Base-by-base conservation (phyloP, 1,140 invertebrate species). In the Sweltsa coloradensis region DNA sequence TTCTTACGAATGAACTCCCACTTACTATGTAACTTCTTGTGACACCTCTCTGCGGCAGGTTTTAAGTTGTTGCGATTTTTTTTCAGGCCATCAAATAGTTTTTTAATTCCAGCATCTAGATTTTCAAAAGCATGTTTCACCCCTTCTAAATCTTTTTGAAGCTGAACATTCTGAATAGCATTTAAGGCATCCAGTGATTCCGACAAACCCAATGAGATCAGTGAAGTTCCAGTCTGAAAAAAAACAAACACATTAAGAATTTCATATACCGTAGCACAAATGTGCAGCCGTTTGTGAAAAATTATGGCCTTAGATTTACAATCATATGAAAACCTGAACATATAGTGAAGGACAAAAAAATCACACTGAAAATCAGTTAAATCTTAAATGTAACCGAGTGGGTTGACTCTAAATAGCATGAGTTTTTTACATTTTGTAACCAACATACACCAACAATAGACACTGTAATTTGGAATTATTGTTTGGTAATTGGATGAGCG, bases 1-100 rank as follows among this genome's bases (percentile, higher is more conserved):
- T 80, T 79, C 56, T 75, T 79, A n/a, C 69, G 64, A 0, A 81
- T 65, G 26, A 74, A 70, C 14, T 81, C 79, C 79, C 79, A 83
- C 54, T 76, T 75, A 0, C 63, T 63, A 24, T 70, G 66, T 23
- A 81, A 63, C 29, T 75, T 71, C 48, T 79, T 78, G 7, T 75
- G 68, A 47, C 68, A 71, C 50, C 59, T 69, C 29, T 81, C 77
- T 21, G 79, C 58, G 26, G 75, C 70, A 22, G 70, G 70, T 6
- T 61, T 62, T 7, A 61, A 65, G 9, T 67, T 65, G 53, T 77
- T 74, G 14, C 34, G 39, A 24, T 70, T 67, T 48, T 76, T 78
- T 49, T 78, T 80, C 3, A 81, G 62, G 2, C 71, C 69, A 29
- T 79, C 78, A 34, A 78, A 59, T 1, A 76, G 61, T 55, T 74